phyloP scores from a whole-genome alignment of 92 coral and sea anemone species.

The Phenganax marumi region DNA sequence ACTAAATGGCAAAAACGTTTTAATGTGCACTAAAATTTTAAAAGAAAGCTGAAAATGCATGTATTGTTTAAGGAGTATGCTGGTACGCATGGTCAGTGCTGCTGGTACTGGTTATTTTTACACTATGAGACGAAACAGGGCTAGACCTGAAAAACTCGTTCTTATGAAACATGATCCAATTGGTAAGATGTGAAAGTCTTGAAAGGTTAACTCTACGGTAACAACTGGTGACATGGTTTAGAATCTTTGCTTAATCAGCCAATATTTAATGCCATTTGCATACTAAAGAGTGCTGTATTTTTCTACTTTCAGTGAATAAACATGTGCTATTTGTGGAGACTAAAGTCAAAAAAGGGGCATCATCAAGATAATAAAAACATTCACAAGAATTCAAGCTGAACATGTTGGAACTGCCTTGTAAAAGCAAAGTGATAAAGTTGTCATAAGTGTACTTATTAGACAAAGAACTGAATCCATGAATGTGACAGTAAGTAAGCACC shows the following conservation, averaged over 20 bases:
- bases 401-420: background rate
- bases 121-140: slow-evolving; percentile 90
- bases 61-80: slow-evolving; percentile 58
- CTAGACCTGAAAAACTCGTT: slow-evolving; percentile 73
- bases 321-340: slow-evolving; percentile 93
- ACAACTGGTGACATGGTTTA: background rate
- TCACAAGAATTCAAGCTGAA: background rate
- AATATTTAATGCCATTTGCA: background rate
- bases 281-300: slow-evolving; percentile 8
- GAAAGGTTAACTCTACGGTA: too few species aligned
- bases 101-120: slow-evolving; percentile 97
- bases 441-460: too few species aligned
- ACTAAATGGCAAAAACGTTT: background rate
- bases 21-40: background rate
- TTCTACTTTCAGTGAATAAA: slow-evolving; percentile 66
- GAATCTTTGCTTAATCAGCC: background rate
- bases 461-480: too few species aligned
- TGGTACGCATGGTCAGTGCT: slow-evolving; percentile 88
- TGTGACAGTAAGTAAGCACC: too few species aligned
- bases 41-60: background rate
- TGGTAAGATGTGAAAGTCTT: slow-evolving; percentile 60
- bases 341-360: slow-evolving; percentile 70
- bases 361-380: slow-evolving; percentile 51
- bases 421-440: too few species aligned
- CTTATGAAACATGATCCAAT: slow-evolving; percentile 97